phyloP scores from a whole-genome alignment of 1,140 invertebrate species.

The Polypedilum pembai region DNA sequence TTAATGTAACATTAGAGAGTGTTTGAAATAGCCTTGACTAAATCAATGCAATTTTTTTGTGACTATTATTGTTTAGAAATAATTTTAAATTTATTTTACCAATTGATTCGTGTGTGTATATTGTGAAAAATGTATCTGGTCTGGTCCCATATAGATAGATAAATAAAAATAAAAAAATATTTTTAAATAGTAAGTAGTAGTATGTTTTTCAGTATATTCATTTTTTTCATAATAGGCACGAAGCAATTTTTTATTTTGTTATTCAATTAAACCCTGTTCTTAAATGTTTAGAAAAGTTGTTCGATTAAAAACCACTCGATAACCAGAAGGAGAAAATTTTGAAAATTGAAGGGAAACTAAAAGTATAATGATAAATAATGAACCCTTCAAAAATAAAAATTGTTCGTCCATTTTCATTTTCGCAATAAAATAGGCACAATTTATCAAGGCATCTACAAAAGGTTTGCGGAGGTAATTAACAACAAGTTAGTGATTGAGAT shows the following conservation, averaged over 20 bases:
- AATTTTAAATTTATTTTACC: no score
- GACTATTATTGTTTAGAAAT: no score
- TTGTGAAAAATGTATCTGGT: no score
- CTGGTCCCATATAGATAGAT: no score
- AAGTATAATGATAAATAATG: not conserved
- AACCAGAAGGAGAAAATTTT: not conserved
- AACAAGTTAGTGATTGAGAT: constrained; percentile 25
- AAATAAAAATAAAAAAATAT: no score
- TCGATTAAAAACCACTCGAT: not conserved
- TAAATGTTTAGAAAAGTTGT: no score
- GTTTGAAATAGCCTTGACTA: no score
- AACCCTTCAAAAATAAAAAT: constrained; percentile 12
- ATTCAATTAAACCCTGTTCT: constrained; percentile 2
- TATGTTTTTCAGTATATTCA: not conserved
- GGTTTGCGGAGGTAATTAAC: constrained; percentile 23
- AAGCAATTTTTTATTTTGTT: constrained; percentile 13
- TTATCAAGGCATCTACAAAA: constrained; percentile 25
- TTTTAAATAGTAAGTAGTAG: no score
- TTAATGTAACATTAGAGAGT: no score
- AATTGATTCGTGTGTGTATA: no score
- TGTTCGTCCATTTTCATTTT: constrained; percentile 23
- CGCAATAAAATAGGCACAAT: constrained; percentile 27
- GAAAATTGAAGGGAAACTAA: not conserved
- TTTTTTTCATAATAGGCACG: constrained; percentile 1
- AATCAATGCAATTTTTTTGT: no score